These are phyloP conservation scores for Rhea americana DNA, from an alignment of 2,113 vertebrate species.

Conservation along the genomic window DNA sequence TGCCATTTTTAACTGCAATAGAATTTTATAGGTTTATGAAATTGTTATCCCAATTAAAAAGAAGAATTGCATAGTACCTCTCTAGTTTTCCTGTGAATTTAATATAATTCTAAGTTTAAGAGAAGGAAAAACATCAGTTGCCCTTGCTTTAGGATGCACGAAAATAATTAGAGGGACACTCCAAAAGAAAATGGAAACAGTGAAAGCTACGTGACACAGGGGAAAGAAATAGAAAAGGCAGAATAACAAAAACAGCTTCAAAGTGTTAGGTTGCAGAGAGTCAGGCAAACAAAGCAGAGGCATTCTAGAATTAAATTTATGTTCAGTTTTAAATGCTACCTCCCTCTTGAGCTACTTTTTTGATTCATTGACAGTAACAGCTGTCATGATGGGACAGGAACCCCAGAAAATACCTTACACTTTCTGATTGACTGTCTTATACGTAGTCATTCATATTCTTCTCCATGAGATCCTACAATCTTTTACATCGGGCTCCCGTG, in stretches of 20 bases:
- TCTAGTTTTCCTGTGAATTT: neutral
- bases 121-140: neutral
- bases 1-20: neutral
- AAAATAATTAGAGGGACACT: neutral
- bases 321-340: neutral
- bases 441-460: neutral
- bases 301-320: neutral
- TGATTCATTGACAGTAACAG: neutral
- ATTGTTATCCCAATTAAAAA: neutral
- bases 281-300: neutral
- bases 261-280: neutral
- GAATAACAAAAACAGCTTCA: neutral
- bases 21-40: neutral
- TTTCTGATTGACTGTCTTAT: neutral
- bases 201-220: neutral
- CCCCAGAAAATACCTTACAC: neutral
- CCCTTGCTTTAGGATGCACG: neutral
- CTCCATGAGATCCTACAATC: neutral
- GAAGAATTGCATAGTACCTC: neutral
- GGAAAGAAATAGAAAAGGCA: neutral
- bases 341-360: neutral
- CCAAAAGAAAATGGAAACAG: neutral
- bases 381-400: neutral
- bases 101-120: neutral
- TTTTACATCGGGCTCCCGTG: neutral